These are phyloP conservation scores for Phorcus lineatus DNA, from an alignment of 2,888 invertebrate species.

Conservation along the genomic window DNA sequence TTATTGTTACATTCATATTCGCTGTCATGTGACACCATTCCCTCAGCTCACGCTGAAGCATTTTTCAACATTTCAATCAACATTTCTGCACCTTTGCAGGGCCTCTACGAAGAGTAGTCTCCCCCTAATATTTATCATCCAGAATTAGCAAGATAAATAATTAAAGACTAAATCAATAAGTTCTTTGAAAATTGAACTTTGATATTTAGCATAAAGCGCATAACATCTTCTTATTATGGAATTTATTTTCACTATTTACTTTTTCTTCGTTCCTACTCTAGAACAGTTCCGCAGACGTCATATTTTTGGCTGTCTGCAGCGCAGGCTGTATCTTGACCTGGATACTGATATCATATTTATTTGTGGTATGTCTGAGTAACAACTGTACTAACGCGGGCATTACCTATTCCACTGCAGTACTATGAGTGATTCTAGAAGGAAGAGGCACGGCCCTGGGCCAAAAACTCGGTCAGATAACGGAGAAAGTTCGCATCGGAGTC, in stretches of 20 bases:
- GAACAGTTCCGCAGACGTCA: constrained; percentile 28
- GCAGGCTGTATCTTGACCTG: constrained; percentile 34
- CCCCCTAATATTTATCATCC: background rate
- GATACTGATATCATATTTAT: constrained; percentile 39
- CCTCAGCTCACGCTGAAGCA: no score
- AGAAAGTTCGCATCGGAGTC: constrained; percentile 48
- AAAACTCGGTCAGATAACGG: constrained; percentile 58
- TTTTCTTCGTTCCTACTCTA: constrained; percentile 20
- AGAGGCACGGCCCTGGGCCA: constrained; percentile 52
- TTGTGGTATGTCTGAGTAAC: constrained; percentile 44
- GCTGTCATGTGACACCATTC: no score
- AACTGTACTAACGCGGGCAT: constrained; percentile 29
- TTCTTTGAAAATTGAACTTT: background rate
- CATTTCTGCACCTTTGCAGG: background rate
- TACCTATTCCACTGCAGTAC: constrained; percentile 32
- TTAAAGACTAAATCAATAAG: background rate
- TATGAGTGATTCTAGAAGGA: constrained; percentile 67
- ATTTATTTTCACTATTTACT: background rate
- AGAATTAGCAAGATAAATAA: no score
- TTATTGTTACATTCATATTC: no score
- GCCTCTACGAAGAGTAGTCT: background rate
- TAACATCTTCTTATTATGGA: no score
- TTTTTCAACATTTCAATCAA: background rate
- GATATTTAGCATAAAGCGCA: background rate
- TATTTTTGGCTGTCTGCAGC: constrained; percentile 29